phyloP scores from a whole-genome alignment of 1,140 invertebrate genomes.

The Caenorhabditis elegans region WBcel235 BX284603.4:6369001-6369500 shows the following conservation, averaged over 20 bases:
- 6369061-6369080: too few relatives aligned
- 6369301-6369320: constrained; percentile 30
- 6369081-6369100: too few relatives aligned
- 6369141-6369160: constrained; percentile 84
- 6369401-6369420: constrained; percentile 81
- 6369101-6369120: constrained; percentile 81
- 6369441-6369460: neutral
- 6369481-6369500: constrained; percentile 75
- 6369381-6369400: constrained; percentile 83
- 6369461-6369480: constrained; percentile 75
- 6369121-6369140: constrained; percentile 81
- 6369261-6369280: constrained; percentile 83
- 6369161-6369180: constrained; percentile 90
- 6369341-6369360: constrained; percentile 35
- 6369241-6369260: constrained; percentile 82
- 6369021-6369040: too few relatives aligned
- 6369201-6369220: constrained; percentile 79
- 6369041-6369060: too few relatives aligned
- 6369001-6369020: too few relatives aligned
- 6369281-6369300: constrained; percentile 83
- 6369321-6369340: constrained; percentile 23
- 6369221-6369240: constrained; percentile 86
- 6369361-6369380: constrained; percentile 77
- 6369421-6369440: constrained; percentile 71
- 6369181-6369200: constrained; percentile 69